Base-by-base conservation (phyloP, 2,113 vertebrate species). In the Atractosteus spatula region DNA sequence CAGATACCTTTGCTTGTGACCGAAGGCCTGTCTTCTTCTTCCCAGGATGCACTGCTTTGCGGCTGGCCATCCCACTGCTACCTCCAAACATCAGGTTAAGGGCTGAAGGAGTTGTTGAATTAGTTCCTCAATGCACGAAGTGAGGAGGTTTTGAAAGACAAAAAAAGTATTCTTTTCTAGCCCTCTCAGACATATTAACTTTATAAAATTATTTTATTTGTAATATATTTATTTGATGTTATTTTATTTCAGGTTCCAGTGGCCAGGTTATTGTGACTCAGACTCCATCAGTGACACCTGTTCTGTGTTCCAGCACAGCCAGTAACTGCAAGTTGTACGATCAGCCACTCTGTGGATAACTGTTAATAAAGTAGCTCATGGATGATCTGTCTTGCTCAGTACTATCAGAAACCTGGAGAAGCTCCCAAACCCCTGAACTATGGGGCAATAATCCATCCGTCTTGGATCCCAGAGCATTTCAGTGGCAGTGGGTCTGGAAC, bases 101-200 rank as follows among this genome's bases (percentile, higher is more conserved):
- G 14, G 66, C 7, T 13, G 66, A 29, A 68, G 45, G 55, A 68
- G 3, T 51, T 29, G 29, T 29, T 29, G 29, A 29, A 29, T 29
- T 29, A 29, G 29, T 29, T 29, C 29, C 29, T 29, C 66, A 3
- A 51, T 68, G 44, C 44, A 68, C 5, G 7, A 44, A 17, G 51
- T 44, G n/a, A 51, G 45, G 8, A 68, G 44, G 8, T 68, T 51
- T 54, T 51, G 66, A 55, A 54, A 68, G 11, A 51, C 44, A 68
- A 68, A 68, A 16, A 68, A 51, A n/a, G 3, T 3, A 68, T 54
- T 54, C 5, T 29, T 29, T 29, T 29, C 29, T 29, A 29, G 29
- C 29, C 29, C 29, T 29, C 29, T 29, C 29, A 29, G 29, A 29
- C 29, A 29, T 29, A 29, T 29, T 29, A 29, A 29, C 29, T 29